Base-by-base conservation (phyloP, 2,888 invertebrate species). In the Ormyrus thymus region DNA sequence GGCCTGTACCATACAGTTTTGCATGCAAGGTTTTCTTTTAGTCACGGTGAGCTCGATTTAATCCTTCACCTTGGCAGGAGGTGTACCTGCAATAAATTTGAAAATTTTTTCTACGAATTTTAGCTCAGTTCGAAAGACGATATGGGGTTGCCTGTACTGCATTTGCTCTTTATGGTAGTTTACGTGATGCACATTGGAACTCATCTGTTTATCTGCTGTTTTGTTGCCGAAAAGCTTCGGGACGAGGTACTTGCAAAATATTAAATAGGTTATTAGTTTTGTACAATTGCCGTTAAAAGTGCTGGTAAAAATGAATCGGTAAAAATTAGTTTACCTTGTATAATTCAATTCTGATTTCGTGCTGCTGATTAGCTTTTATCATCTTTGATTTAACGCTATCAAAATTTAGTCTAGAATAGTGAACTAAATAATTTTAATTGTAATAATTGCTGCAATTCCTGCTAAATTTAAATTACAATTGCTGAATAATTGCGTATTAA, bases 11-110 rank as follows among this genome's bases (percentile, higher is more conserved):
- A 65, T 85, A 7, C 84, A 84, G 46, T 76, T 87, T 61, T 87
- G 87, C 71, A 83, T 85, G 61, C 87, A 87, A 72, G 83, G 83
- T 58, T 85, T 85, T 56, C 83, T 84, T 62, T 82, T 81, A 11
- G 75, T 87, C 4, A 80, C 81, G 79, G 87, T 87, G 68, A 76
- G 83, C 83, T 72, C 29, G 8, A 29, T 0, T 58, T 0, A 56
- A 59, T 29, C 9, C 13, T 62, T 6, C 9, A 15, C 6, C 0
- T 46, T 7, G n/a, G 45, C 4, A 43, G 4, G 7, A 43, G 1
- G 4, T 8, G 9, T 45, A 43, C 9, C 43, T 13, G 3, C 6
- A 11, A 50, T 13, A 13, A 77, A 50, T 56, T 77, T 15, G 9
- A 11, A n/a, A 74, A 80, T 9, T 65, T 86, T 10, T 11, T 15